phyloP scores from a whole-genome alignment of 2,888 invertebrate species.

The Craniophora ligustri region DNA sequence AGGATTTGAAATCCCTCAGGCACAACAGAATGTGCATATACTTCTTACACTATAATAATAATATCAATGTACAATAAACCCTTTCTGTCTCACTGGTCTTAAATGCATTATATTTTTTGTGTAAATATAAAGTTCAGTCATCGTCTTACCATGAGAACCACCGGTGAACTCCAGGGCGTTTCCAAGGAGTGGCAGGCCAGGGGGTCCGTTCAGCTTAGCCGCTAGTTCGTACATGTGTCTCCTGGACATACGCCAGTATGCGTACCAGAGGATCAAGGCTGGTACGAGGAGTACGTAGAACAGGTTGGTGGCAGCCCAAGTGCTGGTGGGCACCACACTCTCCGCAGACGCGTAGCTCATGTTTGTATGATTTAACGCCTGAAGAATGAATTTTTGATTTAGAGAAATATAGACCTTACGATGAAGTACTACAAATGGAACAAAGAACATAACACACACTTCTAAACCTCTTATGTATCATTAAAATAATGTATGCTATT shows the following conservation, averaged over 20 bases:
- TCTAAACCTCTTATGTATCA: too few species aligned
- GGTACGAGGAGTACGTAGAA: constrained; percentile 93
- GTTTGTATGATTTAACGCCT: constrained; percentile 46
- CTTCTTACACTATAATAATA: too few species aligned
- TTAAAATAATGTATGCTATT: too few species aligned
- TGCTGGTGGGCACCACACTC: constrained; percentile 77
- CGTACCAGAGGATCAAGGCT: constrained; percentile 91
- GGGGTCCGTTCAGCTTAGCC: constrained; percentile 92
- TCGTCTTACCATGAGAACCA: constrained; percentile 90
- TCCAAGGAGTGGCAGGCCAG: constrained; percentile 92
- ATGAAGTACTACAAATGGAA: too few species aligned
- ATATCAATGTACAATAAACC: too few species aligned
- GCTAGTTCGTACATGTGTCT: constrained; percentile 92
- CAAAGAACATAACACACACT: neutral
- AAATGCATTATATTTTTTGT: too few species aligned
- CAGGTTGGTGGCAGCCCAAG: constrained; percentile 90
- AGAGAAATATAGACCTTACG: neutral
- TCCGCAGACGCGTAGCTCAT: constrained; percentile 83
- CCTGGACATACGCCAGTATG: constrained; percentile 93
- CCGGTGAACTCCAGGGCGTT: constrained; percentile 93
- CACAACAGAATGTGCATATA: neutral
- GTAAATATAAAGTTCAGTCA: too few species aligned
- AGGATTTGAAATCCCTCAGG: neutral
- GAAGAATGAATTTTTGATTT: constrained; percentile 1
- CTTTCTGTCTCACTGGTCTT: too few species aligned